These are phyloP conservation scores for Centropyge bicolor DNA, from an alignment of 2,797 vertebrate genomes.

Conservation along the genomic window DNA sequence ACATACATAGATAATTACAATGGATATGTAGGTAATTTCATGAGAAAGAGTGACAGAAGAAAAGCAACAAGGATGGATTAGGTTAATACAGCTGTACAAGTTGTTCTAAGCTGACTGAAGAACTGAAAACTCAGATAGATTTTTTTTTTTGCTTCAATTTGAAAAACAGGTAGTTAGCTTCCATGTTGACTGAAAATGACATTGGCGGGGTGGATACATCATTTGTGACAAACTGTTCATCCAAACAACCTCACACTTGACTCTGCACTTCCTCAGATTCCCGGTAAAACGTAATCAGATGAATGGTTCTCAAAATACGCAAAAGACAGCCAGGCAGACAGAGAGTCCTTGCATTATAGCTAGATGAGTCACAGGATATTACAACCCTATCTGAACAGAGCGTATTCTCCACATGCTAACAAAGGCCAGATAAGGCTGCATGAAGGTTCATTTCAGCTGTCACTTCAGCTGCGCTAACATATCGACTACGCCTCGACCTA, in stretches of 20 bases:
- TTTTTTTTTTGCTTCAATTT: neutral
- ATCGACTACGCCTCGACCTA: conserved; percentile 43
- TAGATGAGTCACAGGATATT: neutral
- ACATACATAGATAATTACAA: neutral
- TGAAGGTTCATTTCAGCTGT: conserved; percentile 36
- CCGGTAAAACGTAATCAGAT: too few relatives aligned
- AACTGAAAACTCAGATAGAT: neutral
- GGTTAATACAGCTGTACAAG: neutral
- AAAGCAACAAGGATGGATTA: neutral
- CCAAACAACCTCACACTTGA: too few relatives aligned
- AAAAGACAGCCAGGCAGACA: too few relatives aligned
- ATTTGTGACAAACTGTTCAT: neutral
- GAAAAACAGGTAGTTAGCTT: neutral
- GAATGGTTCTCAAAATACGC: too few relatives aligned
- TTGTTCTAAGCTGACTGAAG: too few relatives aligned
- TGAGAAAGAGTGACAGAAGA: neutral
- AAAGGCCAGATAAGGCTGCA: conserved; percentile 34
- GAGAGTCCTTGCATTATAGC: too few relatives aligned
- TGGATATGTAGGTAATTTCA: neutral
- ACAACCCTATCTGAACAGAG: conserved; percentile 3
- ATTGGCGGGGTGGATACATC: neutral
- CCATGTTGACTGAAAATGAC: neutral
- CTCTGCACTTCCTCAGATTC: too few relatives aligned
- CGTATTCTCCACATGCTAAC: conserved; percentile 12
- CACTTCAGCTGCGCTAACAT: conserved; percentile 36